Conservation (phyloP, 2,888 invertebrate genomes). For the Cylloceria caligata region DNA sequence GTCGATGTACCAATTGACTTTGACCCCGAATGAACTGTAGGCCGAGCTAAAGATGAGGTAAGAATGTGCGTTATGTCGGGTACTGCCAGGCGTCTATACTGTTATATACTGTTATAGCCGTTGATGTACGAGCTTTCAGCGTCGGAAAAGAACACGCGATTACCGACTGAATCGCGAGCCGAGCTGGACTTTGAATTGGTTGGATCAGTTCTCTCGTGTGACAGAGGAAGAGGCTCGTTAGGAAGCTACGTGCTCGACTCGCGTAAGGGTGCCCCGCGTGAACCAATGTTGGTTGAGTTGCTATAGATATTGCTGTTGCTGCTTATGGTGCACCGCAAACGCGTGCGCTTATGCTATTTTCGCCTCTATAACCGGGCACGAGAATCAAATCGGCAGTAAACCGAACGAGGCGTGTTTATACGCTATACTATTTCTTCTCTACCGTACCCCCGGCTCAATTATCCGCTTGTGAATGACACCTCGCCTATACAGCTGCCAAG, state of each 20-base stretch:
- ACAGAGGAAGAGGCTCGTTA: slow-evolving; percentile 78
- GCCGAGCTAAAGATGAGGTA: slow-evolving; percentile 29
- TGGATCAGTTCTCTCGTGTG: slow-evolving; percentile 68
- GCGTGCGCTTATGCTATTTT: slow-evolving; percentile 42
- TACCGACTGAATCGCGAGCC: slow-evolving; percentile 13
- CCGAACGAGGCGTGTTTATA: slow-evolving; percentile 12
- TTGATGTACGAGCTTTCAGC: slow-evolving; percentile 14
- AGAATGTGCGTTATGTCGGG: slow-evolving; percentile 11
- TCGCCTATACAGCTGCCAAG: slow-evolving; percentile 2
- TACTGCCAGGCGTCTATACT: background rate
- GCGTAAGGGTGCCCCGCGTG: slow-evolving; percentile 55
- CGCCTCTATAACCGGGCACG: slow-evolving; percentile 13
- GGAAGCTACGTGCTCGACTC: slow-evolving; percentile 73
- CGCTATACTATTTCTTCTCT: slow-evolving; percentile 18
- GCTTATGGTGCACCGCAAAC: slow-evolving; percentile 2
- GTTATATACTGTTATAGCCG: slow-evolving; percentile 1
- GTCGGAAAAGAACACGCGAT: slow-evolving; percentile 15
- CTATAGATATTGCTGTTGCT: slow-evolving; percentile 16
- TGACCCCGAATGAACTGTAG: slow-evolving; percentile 57
- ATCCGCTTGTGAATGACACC: background rate
- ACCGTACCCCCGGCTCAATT: background rate
- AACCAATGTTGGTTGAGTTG: slow-evolving; percentile 50
- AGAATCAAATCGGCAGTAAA: background rate
- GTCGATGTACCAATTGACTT: slow-evolving; percentile 62
- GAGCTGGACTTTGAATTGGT: slow-evolving; percentile 58